Conservation (phyloP, 2,888 invertebrate species). For the Nomada fabriciana region DNA sequence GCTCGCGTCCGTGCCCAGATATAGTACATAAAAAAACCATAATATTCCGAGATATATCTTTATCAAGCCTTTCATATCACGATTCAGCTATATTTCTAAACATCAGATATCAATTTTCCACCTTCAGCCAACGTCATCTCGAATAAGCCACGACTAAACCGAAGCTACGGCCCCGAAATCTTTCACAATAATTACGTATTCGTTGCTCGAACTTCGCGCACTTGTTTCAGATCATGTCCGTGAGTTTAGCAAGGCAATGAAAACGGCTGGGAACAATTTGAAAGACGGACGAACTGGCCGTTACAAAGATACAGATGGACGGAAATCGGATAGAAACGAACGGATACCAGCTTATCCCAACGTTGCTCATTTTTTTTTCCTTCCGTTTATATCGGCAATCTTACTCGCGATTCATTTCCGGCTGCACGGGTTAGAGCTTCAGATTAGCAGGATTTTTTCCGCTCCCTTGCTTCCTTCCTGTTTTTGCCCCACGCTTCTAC, state of each 20-base stretch:
- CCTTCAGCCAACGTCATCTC: no score
- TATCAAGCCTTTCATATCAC: no score
- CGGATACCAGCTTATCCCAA: slow-evolving; percentile 39
- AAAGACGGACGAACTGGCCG: slow-evolving; percentile 18
- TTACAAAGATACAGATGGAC: slow-evolving; percentile 12
- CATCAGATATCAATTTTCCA: no score
- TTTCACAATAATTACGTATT: no score
- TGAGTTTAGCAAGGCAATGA: slow-evolving; percentile 1
- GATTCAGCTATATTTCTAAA: no score
- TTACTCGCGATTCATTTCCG: slow-evolving; percentile 69
- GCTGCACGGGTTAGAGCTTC: slow-evolving; percentile 55
- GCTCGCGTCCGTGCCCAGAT: no score
- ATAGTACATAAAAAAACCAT: no score
- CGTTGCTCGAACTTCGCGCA: neutral
- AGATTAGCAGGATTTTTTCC: slow-evolving; percentile 64
- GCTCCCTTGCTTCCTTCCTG: slow-evolving; percentile 43
- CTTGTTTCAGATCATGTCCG: neutral
- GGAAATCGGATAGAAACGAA: slow-evolving; percentile 19
- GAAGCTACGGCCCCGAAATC: no score
- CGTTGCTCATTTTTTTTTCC: slow-evolving; percentile 33
- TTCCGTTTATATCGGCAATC: slow-evolving; percentile 54
- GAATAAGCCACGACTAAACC: no score
- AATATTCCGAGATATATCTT: no score
- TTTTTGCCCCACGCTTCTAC: slow-evolving; percentile 2
- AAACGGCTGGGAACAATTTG: slow-evolving; percentile 26